Conservation (phyloP, 2,113 vertebrate genomes). For the Montifringilla adamsi region DNA sequence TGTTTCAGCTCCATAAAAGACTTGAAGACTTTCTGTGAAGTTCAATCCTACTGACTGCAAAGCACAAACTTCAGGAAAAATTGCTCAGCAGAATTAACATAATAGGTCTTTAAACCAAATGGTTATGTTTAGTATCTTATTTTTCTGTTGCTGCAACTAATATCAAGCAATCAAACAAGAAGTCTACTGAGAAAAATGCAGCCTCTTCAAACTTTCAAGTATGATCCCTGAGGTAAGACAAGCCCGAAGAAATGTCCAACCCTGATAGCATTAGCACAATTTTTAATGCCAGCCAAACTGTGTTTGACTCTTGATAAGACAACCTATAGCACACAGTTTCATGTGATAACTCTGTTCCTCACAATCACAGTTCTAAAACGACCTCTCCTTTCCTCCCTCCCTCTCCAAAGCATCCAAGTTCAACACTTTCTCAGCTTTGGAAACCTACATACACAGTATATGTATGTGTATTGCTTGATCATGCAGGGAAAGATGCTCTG, state of each 20-base stretch:
- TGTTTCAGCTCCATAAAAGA: background rate
- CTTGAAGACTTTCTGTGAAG: background rate
- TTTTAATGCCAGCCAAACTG: background rate
- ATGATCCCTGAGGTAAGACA: background rate
- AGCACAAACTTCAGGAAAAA: background rate
- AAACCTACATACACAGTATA: background rate
- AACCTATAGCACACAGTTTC: background rate
- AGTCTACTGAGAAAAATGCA: background rate
- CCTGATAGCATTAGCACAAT: background rate
- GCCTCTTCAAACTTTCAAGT: background rate
- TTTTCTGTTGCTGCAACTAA: background rate
- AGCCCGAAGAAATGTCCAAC: background rate
- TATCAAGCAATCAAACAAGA: background rate
- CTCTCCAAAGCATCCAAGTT: background rate
- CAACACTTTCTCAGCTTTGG: background rate
- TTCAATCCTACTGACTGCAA: background rate
- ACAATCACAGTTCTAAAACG: background rate
- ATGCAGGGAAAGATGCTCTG: background rate
- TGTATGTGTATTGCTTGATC: background rate
- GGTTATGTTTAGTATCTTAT: background rate
- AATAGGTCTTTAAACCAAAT: background rate
- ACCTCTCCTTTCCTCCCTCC: background rate
- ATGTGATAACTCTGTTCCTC: background rate
- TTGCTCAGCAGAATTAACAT: background rate
- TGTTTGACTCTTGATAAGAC: background rate